These are phyloP conservation scores for Drosophila elegans DNA, from an alignment of 1,140 invertebrate genomes.

Conservation along the genomic window DNA sequence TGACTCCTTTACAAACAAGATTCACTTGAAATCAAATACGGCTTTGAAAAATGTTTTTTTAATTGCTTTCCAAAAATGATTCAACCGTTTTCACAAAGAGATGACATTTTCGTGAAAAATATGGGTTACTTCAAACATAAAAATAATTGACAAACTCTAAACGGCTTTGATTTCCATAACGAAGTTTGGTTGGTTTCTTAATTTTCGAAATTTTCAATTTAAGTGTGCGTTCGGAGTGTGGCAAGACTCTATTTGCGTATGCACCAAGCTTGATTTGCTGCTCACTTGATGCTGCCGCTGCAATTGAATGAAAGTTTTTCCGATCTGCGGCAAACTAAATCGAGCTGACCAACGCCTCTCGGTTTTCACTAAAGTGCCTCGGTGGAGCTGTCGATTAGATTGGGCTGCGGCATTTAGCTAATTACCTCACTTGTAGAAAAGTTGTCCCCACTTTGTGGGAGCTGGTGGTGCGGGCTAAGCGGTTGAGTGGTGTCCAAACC, in stretches of 20 bases:
- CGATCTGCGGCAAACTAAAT: constrained; percentile 5
- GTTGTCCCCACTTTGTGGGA: constrained; percentile 3
- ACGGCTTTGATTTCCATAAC: too few species aligned
- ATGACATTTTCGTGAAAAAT: too few species aligned
- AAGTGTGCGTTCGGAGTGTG: constrained; percentile 15
- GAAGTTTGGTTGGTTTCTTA: not conserved
- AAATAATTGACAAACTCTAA: too few species aligned
- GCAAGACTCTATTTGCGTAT: constrained; percentile 58
- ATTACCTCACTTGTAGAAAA: constrained; percentile 49
- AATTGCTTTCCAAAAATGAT: too few species aligned
- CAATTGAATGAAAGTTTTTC: constrained; percentile 73
- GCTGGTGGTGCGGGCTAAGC: not conserved
- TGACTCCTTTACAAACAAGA: too few species aligned
- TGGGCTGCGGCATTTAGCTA: constrained; percentile 62
- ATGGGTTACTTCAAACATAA: too few species aligned
- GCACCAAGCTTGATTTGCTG: constrained; percentile 41
- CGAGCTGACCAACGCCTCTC: constrained; percentile 48
- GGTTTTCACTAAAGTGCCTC: constrained; percentile 69
- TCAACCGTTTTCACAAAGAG: too few species aligned
- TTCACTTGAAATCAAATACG: too few species aligned
- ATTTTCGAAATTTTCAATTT: constrained; percentile 1
- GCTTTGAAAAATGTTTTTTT: too few species aligned
- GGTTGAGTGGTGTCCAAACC: constrained; percentile 29
- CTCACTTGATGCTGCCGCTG: constrained; percentile 20
- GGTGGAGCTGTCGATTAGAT: constrained; percentile 64